Base-by-base conservation (phyloP, 2,113 vertebrate species). In the Dasypus novemcinctus region DNA sequence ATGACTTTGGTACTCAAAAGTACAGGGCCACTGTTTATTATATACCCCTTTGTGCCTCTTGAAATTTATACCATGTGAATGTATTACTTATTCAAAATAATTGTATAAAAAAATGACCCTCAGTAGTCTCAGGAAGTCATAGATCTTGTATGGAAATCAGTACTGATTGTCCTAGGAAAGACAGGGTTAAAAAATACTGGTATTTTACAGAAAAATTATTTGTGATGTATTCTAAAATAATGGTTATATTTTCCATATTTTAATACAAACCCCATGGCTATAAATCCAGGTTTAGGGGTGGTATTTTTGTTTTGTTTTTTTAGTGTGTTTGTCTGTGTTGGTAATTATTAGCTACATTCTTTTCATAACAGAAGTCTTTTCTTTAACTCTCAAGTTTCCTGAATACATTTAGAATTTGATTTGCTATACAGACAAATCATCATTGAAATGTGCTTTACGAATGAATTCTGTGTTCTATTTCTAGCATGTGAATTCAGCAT, bases 131-230 rank as follows among this genome's bases (percentile, higher is more conserved):
- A 93, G 84, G 54, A 87, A 63, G 43, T 38, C 6, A 13, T 14
- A 74, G 52, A 20, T 72, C 64, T 76, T n/a, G 4, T 13, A 2
- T 23, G 3, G 23, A 79, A 64, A 63, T 41, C 0, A 10, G 38
- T 72, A 18, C 36, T 57, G 33, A 90, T 61, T 66, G 21, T 76
- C 46, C 86, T 12, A 27, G 57, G 41, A 91, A 82, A 84, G 27
- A 3, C 10, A 12, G 6, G 46, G 3, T 17, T 86, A 52, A 83
- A 38, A 82, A 66, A 52, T 33, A 76, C 46, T 13, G 21, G 52
- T 52, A 46, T n/a, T 83, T 79, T 54, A 61, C 64, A 86, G 90
- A 69, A 89, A 87, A 89, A 80, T n/a, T 43, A 38, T 17, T 29
- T 31, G 2, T 49, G 61, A 52, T 18, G 15, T 76, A 14, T 54